phyloP scores from a whole-genome alignment of 1,140 invertebrate species.

The Drosophila miranda region DNA sequence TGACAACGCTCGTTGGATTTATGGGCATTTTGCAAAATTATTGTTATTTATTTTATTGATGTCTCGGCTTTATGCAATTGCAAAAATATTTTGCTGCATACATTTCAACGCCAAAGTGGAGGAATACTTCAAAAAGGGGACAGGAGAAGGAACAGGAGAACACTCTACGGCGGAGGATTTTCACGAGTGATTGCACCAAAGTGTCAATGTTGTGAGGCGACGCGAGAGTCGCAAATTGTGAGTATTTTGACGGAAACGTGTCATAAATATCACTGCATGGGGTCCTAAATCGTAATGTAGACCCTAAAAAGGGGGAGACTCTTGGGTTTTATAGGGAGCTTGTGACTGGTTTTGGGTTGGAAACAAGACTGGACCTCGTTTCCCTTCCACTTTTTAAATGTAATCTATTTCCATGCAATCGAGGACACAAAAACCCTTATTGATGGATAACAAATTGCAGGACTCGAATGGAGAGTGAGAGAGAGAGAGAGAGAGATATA shows the following conservation, averaged over 20 bases:
- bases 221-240: constrained; percentile 51
- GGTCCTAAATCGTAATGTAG: constrained; percentile 49
- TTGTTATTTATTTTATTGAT: constrained; percentile 81
- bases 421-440: constrained; percentile 35
- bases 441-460: constrained; percentile 68
- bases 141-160: too few species aligned
- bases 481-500: neutral
- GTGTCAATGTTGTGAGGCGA: constrained; percentile 24
- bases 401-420: constrained; percentile 15
- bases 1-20: constrained; percentile 72
- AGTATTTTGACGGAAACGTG: constrained; percentile 78
- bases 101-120: constrained; percentile 50
- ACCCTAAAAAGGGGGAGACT: constrained; percentile 6
- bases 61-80: constrained; percentile 71
- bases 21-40: constrained; percentile 76
- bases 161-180: constrained; percentile 26
- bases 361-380: too few species aligned
- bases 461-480: neutral
- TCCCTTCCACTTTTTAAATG: neutral
- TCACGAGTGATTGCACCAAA: constrained; percentile 53
- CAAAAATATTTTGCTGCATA: constrained; percentile 75
- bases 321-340: neutral
- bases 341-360: neutral
- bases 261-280: constrained; percentile 76
- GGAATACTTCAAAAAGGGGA: constrained; percentile 9